Evolutionary conservation across 2,888 invertebrate species (phyloP).

Genomic region (Cheilosia vulpina): DNA sequence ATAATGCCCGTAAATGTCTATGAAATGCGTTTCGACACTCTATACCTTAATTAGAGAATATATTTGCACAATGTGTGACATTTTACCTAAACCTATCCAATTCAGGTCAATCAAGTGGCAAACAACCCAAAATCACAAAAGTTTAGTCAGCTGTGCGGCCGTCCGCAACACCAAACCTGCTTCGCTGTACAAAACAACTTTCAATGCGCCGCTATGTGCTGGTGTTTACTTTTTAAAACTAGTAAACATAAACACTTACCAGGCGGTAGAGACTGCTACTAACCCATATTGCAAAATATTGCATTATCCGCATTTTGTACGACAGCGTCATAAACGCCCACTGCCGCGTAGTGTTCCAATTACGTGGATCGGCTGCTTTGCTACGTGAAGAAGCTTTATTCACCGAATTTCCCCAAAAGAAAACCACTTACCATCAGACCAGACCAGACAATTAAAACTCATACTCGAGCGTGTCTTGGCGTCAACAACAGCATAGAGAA

Average conservation of each 20-base stretch:
- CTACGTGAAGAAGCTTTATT: slow-evolving; percentile 53
- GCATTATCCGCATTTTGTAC: slow-evolving; percentile 5
- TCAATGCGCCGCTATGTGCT: slow-evolving; percentile 16
- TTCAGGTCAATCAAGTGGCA: slow-evolving; percentile 35
- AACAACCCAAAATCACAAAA: slow-evolving; percentile 6
- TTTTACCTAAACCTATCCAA: background rate
- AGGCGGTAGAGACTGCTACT: slow-evolving; percentile 13
- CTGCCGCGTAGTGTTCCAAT: slow-evolving; percentile 33
- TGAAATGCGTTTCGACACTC: background rate
- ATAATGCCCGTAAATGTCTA: too few relatives aligned
- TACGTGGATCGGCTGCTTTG: slow-evolving; percentile 54
- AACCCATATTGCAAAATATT: slow-evolving; percentile 55
- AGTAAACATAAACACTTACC: slow-evolving; percentile 18
- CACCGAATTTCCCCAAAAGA: slow-evolving; percentile 25
- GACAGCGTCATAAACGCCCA: slow-evolving; percentile 9
- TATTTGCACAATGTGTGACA: background rate
- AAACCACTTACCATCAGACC: background rate
- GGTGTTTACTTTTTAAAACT: slow-evolving; percentile 10
- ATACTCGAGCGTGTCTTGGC: slow-evolving; percentile 53
- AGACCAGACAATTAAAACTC: slow-evolving; percentile 45
- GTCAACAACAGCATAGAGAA: slow-evolving; percentile 12
- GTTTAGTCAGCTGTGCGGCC: background rate
- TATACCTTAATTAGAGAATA: background rate
- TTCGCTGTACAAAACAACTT: slow-evolving; percentile 30
- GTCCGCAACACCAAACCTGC: slow-evolving; percentile 4